phyloP scores from a whole-genome alignment of 1,140 invertebrate species.

The Procambarus virginalis region DNA sequence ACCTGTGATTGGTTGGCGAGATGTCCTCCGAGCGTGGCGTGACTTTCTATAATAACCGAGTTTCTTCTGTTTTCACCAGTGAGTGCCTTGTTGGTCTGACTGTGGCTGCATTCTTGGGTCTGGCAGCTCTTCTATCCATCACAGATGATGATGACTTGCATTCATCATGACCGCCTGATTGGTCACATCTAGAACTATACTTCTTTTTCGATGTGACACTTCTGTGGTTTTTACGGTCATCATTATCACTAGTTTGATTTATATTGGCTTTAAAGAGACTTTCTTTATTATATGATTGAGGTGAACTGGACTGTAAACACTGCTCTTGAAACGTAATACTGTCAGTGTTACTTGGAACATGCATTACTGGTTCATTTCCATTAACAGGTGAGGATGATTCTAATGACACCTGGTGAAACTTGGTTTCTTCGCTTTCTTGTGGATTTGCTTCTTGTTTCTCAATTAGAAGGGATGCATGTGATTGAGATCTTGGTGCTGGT shows the following conservation, averaged over 20 bases:
- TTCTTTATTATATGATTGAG: constrained; percentile 32
- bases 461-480: not conserved
- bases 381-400: not conserved
- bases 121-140: not conserved
- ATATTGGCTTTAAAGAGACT: constrained; percentile 9
- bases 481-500: constrained; percentile 22
- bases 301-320: constrained; percentile 10
- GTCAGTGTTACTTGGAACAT: not conserved
- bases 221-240: not conserved
- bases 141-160: not conserved
- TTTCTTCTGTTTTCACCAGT: not conserved
- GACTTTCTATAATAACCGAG: not conserved
- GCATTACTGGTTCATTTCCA: not conserved
- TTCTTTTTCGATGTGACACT: not conserved
- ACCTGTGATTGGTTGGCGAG: not conserved
- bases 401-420: not conserved
- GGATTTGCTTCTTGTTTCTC: not conserved
- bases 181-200: not conserved
- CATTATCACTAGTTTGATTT: not conserved
- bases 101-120: not conserved
- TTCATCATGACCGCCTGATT: not conserved
- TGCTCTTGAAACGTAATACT: not conserved
- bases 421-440: not conserved
- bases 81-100: not conserved
- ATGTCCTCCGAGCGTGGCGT: not conserved